Percentiles rank a stretch among this genome's conserved stretches.
Conservation (phyloP, 2,888 invertebrate species). For the Morpho deidamia region DNA sequence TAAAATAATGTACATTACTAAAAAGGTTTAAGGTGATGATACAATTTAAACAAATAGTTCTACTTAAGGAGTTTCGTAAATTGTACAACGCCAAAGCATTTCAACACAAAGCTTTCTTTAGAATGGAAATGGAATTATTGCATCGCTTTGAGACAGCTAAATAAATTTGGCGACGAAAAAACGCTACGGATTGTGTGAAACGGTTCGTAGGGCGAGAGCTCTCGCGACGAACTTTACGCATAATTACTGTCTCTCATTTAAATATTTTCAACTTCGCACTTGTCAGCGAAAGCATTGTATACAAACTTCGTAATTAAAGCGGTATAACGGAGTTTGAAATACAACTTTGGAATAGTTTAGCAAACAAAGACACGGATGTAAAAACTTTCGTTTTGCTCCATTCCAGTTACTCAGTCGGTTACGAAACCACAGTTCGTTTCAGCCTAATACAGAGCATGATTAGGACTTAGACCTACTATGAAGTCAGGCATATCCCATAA, state of each 20-base stretch:
- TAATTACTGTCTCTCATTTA: constrained; percentile 27
- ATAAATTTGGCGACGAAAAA: constrained; percentile 1
- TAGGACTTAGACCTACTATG: too few relatives aligned
- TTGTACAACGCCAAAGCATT: constrained; percentile 5
- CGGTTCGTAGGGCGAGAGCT: constrained; percentile 14
- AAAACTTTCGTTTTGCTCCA: not conserved
- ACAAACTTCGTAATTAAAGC: constrained; percentile 19
- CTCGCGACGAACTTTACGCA: constrained; percentile 23
- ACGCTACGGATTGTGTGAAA: constrained; percentile 4
- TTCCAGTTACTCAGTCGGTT: too few relatives aligned
- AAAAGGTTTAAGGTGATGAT: too few relatives aligned
- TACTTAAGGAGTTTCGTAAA: constrained; percentile 3
- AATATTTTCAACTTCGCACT: constrained; percentile 24
- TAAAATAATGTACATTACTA: too few relatives aligned
- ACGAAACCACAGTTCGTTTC: too few relatives aligned
- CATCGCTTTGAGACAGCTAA: constrained; percentile 3
- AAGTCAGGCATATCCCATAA: too few relatives aligned
- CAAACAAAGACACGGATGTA: not conserved
- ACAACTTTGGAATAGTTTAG: not conserved
- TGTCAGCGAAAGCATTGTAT: constrained; percentile 21
- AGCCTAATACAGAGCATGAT: too few relatives aligned
- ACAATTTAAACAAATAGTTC: not conserved
- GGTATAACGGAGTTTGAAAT: constrained; percentile 7
- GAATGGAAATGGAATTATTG: constrained; percentile 7
- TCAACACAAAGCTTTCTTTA: not conserved